Conservation (phyloP, 2,888 invertebrate species). For the Thysanoteuthis rhombus region DNA sequence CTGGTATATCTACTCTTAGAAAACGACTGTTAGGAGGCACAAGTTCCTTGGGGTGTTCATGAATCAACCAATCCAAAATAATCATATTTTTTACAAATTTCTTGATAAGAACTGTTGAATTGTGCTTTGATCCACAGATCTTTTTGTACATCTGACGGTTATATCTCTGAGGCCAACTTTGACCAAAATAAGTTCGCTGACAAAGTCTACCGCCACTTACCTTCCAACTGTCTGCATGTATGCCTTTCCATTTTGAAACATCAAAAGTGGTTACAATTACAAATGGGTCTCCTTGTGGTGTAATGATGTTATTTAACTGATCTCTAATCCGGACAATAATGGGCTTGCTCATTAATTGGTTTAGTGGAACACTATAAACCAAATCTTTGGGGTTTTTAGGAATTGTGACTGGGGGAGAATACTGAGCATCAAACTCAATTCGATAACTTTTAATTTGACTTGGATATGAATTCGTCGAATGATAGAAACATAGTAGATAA, state of each 20-base stretch:
- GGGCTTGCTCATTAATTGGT: conserved; percentile 33
- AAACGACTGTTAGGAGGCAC: conserved; percentile 36
- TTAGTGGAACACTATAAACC: conserved; percentile 35
- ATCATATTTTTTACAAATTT: conserved; percentile 19
- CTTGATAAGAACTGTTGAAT: background rate
- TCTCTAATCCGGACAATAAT: conserved; percentile 24
- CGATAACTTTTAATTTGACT: background rate
- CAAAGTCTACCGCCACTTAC: conserved; percentile 33
- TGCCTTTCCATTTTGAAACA: background rate
- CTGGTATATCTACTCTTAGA: conserved; percentile 33
- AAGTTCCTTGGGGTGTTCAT: conserved; percentile 28
- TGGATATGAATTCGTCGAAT: no score
- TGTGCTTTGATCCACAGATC: conserved; percentile 28
- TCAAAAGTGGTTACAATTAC: background rate
- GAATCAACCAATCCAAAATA: conserved; percentile 33
- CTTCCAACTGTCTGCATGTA: conserved; percentile 29
- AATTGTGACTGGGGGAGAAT: conserved; percentile 20
- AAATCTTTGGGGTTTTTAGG: conserved; percentile 28
- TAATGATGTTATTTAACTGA: conserved; percentile 14
- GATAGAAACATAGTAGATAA: no score
- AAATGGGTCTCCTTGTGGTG: background rate
- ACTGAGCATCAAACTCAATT: background rate
- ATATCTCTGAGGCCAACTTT: conserved; percentile 28
- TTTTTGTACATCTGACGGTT: conserved; percentile 19
- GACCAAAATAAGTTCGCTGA: conserved; percentile 32